A percentile compares a stretch with the other conserved stretches of the same genome.
These are phyloP conservation scores for Cephus rjabovi DNA, from an alignment of 2,888 invertebrate genomes.

Conservation along the genomic window DNA sequence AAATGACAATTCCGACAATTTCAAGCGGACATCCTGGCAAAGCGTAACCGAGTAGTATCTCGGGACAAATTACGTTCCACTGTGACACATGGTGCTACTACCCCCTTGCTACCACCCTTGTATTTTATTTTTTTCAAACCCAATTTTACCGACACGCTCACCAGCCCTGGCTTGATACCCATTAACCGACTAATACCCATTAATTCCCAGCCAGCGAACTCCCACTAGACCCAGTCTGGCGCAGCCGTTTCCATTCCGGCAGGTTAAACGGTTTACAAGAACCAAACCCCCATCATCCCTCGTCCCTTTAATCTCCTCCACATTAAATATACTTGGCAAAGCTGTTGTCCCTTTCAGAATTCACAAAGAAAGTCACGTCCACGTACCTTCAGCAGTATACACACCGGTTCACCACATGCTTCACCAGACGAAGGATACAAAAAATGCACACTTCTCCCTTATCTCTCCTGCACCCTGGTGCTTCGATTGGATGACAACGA, in stretches of 20 bases:
- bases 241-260: neutral
- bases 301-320: neutral
- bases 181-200: neutral
- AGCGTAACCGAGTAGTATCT: neutral
- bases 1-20: slow-evolving; percentile 45
- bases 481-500: neutral
- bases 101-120: neutral
- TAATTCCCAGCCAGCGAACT: neutral
- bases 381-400: neutral
- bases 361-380: neutral
- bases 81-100: slow-evolving; percentile 38
- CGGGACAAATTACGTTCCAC: slow-evolving; percentile 26
- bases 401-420: neutral
- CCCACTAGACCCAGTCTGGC: neutral
- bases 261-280: neutral
- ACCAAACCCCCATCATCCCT: neutral
- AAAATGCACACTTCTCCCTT: neutral
- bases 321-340: neutral
- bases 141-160: neutral
- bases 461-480: neutral
- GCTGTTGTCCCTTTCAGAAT: neutral
- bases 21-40: slow-evolving; percentile 25
- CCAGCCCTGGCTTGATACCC: neutral
- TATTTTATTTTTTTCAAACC: neutral
- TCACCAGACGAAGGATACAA: neutral